phyloP scores from a whole-genome alignment of 1,140 invertebrate genomes.

The Leptinotarsa defecta region DNA sequence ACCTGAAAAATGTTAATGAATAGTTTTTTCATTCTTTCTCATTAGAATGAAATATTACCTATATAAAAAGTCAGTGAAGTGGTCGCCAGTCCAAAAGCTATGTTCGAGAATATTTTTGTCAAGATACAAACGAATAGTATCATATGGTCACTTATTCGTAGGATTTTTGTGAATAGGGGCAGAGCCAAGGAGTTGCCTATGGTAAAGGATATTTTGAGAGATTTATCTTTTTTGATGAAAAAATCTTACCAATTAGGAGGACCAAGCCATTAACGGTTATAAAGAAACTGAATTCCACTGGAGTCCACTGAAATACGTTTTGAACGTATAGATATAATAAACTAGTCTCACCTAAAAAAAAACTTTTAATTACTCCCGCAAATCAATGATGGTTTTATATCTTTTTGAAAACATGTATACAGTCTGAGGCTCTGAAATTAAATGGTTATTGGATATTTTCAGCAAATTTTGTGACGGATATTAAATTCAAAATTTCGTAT shows the following conservation, averaged over 20 bases:
- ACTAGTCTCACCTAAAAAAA: conserved; percentile 41
- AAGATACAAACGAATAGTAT: conserved; percentile 48
- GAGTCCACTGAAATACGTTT: conserved; percentile 48
- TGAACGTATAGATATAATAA: conserved; percentile 46
- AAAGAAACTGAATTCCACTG: conserved; percentile 48
- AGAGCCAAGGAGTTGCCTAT: conserved; percentile 27
- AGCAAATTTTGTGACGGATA: too few relatives aligned
- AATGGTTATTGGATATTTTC: too few relatives aligned
- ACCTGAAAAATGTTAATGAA: conserved; percentile 34
- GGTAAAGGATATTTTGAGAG: conserved; percentile 31
- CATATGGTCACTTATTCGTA: conserved; percentile 46
- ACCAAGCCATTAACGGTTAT: conserved; percentile 44
- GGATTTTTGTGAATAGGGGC: conserved; percentile 48
- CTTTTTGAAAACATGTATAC: too few relatives aligned
- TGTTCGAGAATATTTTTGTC: conserved; percentile 48
- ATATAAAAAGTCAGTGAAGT: conserved; percentile 45
- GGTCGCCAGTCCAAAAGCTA: conserved; percentile 46
- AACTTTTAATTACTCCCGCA: not conserved
- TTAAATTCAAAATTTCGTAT: too few relatives aligned
- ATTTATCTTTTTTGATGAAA: not conserved
- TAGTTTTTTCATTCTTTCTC: not conserved
- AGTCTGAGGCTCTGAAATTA: too few relatives aligned
- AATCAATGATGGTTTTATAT: not conserved
- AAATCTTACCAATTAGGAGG: conserved; percentile 45
- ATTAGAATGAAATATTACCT: conserved; percentile 39